phyloP scores from a whole-genome alignment of 2,888 invertebrate species.

The Tromatobia lineatoria region DNA sequence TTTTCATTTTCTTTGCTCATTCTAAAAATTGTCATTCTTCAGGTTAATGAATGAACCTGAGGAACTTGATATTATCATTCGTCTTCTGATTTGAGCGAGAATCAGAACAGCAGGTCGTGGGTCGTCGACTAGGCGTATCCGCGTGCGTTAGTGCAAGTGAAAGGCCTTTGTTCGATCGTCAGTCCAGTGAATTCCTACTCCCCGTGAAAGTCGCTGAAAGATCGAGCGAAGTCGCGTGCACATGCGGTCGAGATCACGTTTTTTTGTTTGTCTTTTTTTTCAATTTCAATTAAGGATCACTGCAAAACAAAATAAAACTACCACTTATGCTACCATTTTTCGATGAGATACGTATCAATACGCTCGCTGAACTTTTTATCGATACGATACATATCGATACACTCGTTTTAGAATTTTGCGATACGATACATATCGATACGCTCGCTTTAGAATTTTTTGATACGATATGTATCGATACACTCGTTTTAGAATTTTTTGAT shows the following conservation, averaged over 20 bases:
- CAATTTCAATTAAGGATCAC: background rate
- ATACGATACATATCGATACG: too few species aligned
- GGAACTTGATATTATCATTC: background rate
- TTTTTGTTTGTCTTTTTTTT: background rate
- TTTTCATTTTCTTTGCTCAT: too few species aligned
- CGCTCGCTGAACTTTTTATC: too few species aligned
- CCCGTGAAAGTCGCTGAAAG: conserved; percentile 66
- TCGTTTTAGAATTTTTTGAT: too few species aligned
- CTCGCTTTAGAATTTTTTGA: too few species aligned
- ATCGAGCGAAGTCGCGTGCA: conserved; percentile 54
- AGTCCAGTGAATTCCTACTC: conserved; percentile 53
- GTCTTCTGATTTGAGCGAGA: background rate
- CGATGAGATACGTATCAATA: too few species aligned
- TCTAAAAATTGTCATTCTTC: too few species aligned
- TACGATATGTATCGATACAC: too few species aligned
- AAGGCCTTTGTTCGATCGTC: conserved; percentile 77
- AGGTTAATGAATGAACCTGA: too few species aligned
- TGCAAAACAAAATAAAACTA: background rate
- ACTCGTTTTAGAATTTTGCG: too few species aligned
- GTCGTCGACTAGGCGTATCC: conserved; percentile 68
- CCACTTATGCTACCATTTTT: background rate
- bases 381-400: too few species aligned
- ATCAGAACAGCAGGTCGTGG: conserved; percentile 7
- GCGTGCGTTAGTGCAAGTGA: conserved; percentile 75
- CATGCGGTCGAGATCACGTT: conserved; percentile 39